Evolutionary conservation across 1,140 invertebrate genomes (phyloP).

Genomic region (Cotesia chilonis): DNA sequence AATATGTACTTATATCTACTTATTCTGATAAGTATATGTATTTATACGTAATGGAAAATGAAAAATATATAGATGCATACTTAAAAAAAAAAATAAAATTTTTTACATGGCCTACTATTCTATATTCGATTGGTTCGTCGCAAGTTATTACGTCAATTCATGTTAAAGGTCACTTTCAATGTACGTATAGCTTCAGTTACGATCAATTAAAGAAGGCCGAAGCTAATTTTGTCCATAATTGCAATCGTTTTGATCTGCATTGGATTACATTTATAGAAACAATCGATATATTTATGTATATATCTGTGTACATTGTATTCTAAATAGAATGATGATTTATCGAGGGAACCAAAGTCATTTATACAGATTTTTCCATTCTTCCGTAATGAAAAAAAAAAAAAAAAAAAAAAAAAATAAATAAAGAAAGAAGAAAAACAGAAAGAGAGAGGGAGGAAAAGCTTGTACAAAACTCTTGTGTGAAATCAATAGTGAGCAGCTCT

Average conservation of each 20-base stretch:
- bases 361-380: slow-evolving; percentile 5
- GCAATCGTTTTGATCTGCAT: slow-evolving; percentile 27
- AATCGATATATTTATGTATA: slow-evolving; percentile 14
- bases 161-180: slow-evolving; percentile 36
- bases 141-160: slow-evolving; percentile 35
- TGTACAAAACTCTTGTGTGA: slow-evolving; percentile 5
- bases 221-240: slow-evolving; percentile 36
- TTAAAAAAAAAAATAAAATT: slow-evolving; percentile 12
- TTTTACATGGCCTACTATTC: slow-evolving; percentile 38
- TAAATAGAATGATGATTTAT: slow-evolving; percentile 3
- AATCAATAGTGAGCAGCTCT: slow-evolving; percentile 13
- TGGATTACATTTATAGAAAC: slow-evolving; percentile 33
- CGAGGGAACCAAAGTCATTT: background rate
- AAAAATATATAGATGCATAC: background rate
- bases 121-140: slow-evolving; percentile 29
- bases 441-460: background rate
- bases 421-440: too few relatives aligned
- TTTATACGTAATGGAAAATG: background rate
- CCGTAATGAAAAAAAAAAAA: background rate
- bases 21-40: background rate
- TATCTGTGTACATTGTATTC: background rate
- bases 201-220: slow-evolving; percentile 40
- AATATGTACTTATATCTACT: too few relatives aligned
- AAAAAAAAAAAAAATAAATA: too few relatives aligned
- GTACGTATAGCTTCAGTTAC: slow-evolving; percentile 31